Conservation (phyloP, 1,140 invertebrate genomes). For the Danaus melanippus region DNA sequence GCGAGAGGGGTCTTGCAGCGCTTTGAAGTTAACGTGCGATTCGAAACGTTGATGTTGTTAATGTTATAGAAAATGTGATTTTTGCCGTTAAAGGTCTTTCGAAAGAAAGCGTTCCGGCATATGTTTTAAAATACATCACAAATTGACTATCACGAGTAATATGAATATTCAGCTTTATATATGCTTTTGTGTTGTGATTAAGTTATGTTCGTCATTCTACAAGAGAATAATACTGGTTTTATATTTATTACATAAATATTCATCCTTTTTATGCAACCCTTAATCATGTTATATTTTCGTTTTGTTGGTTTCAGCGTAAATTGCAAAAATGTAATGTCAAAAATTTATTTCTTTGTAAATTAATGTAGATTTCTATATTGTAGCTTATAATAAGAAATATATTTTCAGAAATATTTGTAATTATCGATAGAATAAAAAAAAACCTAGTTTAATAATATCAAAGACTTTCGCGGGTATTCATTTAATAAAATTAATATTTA, state of each 20-base stretch:
- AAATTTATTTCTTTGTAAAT: slow-evolving; percentile 3
- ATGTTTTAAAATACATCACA: slow-evolving; percentile 10
- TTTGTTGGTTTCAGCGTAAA: no score
- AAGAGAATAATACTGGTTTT: not conserved
- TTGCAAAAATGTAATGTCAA: no score
- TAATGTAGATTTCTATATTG: not conserved
- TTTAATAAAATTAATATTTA: no score
- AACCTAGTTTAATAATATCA: no score
- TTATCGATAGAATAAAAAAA: no score
- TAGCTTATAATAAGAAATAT: no score
- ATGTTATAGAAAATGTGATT: slow-evolving; percentile 32
- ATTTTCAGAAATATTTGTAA: no score
- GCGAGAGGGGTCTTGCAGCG: slow-evolving; percentile 37
- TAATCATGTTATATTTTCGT: slow-evolving; percentile 2
- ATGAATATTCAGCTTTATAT: not conserved
- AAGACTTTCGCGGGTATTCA: no score
- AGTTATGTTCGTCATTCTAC: not conserved
- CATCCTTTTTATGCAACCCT: slow-evolving; percentile 1
- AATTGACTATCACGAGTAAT: slow-evolving; percentile 13
- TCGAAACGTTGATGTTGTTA: slow-evolving; percentile 19
- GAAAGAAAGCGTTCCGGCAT: slow-evolving; percentile 5
- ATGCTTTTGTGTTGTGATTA: no score
- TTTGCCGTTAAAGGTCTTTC: slow-evolving; percentile 16
- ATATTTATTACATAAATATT: not conserved
- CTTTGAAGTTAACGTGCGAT: slow-evolving; percentile 48